These are phyloP conservation scores for Drosophila serrata DNA, from an alignment of 1,140 invertebrate species.

Conservation along the genomic window DNA sequence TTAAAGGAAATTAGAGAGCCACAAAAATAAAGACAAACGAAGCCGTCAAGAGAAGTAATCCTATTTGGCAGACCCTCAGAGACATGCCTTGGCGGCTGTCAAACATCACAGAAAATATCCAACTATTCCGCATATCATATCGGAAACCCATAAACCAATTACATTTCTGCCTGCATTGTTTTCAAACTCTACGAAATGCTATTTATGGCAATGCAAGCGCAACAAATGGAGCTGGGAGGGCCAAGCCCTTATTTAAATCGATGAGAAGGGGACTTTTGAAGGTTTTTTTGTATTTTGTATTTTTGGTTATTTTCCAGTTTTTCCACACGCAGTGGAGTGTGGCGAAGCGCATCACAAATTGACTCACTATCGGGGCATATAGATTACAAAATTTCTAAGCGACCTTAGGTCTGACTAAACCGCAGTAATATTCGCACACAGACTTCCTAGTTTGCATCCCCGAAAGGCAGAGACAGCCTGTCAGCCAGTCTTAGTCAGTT, in stretches of 20 bases:
- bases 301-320: constrained; percentile 16
- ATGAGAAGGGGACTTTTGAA: constrained; percentile 53
- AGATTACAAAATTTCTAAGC: constrained; percentile 42
- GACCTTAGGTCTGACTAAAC: constrained; percentile 63
- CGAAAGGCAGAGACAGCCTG: constrained; percentile 43
- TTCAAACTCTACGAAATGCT: constrained; percentile 41
- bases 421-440: constrained; percentile 43
- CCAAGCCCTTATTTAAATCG: constrained; percentile 65
- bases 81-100: constrained; percentile 44
- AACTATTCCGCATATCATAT: constrained; percentile 50
- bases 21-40: constrained; percentile 6
- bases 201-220: constrained; percentile 69
- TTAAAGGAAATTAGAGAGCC: constrained; percentile 57
- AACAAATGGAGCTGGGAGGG: constrained; percentile 44
- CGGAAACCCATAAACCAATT: constrained; percentile 74
- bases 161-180: constrained; percentile 68
- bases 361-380: constrained; percentile 38
- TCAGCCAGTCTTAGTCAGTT: constrained; percentile 34
- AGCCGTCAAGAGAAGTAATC: constrained; percentile 58
- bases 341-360: constrained; percentile 64
- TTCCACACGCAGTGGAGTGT: constrained; percentile 57
- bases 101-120: constrained; percentile 19
- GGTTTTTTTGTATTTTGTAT: constrained; percentile 39
- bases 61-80: constrained; percentile 54
- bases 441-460: constrained; percentile 70